Conservation (phyloP, 2,888 invertebrate genomes). For the Dryobotodes eremita region DNA sequence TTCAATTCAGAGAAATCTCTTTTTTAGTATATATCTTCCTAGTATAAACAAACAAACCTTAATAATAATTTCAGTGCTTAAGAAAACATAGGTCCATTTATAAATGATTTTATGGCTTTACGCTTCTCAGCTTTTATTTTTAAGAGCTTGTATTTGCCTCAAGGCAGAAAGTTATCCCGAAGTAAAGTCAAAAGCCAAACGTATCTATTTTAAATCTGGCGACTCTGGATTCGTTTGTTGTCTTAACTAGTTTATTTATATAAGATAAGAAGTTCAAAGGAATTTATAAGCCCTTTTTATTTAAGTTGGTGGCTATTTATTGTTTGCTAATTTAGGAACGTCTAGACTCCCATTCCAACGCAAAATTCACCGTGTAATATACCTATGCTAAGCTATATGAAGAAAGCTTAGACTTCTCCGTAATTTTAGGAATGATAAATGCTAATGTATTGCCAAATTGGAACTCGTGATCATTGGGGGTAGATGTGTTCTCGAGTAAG, state of each 20-base stretch:
- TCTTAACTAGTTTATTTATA: slow-evolving; percentile 2
- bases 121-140: no score
- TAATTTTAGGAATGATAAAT: neutral
- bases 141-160: slow-evolving; percentile 8
- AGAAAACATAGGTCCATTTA: neutral
- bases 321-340: slow-evolving; percentile 11
- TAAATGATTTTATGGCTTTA: no score
- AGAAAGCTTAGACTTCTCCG: no score
- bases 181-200: neutral
- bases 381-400: neutral
- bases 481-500: neutral
- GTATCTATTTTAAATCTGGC: slow-evolving; percentile 22
- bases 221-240: slow-evolving; percentile 8
- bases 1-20: neutral
- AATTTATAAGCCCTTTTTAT: neutral
- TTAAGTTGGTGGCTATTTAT: neutral
- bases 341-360: slow-evolving; percentile 8
- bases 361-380: neutral
- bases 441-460: neutral
- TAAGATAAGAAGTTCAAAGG: slow-evolving; percentile 19
- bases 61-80: neutral
- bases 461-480: neutral
- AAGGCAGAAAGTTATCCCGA: slow-evolving; percentile 19
- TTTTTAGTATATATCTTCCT: neutral
- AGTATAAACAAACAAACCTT: neutral